Conservation (phyloP, 1,140 invertebrate species). For the Temnothorax nylanderi region DNA sequence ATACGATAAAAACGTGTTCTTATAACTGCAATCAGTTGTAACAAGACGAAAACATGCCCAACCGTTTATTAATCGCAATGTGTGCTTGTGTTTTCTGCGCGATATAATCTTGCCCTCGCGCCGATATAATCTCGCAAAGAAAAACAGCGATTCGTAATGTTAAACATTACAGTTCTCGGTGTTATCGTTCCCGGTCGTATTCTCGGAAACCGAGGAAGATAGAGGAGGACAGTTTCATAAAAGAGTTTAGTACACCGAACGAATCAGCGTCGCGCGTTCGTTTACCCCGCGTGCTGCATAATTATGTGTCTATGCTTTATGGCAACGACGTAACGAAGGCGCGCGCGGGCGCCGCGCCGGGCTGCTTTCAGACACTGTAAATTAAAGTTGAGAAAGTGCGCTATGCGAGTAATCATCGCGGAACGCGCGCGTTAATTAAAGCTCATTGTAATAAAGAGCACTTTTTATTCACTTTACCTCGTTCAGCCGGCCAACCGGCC, state of each 20-base stretch:
- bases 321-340: constrained; percentile 68
- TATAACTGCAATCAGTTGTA: neutral
- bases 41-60: neutral
- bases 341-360: constrained; percentile 32
- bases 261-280: constrained; percentile 69
- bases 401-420: constrained; percentile 75
- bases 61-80: neutral
- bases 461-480: constrained; percentile 78
- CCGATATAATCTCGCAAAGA: neutral
- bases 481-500: constrained; percentile 66
- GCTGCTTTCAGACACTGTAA: constrained; percentile 76
- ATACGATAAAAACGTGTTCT: neutral
- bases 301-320: constrained; percentile 79
- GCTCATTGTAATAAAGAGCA: constrained; percentile 82
- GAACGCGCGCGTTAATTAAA: constrained; percentile 78
- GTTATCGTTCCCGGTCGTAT: neutral
- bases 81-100: neutral
- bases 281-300: constrained; percentile 72
- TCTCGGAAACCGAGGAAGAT: neutral
- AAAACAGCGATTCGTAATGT: neutral
- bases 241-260: constrained; percentile 65
- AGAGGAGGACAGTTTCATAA: constrained; percentile 37
- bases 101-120: too few relatives aligned
- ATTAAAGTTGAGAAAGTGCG: constrained; percentile 80
- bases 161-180: neutral